Percentiles rank a stretch among this genome's conserved stretches.
Conservation (phyloP, 1,140 invertebrate species). For the Dufourea novaeangliae region DNA sequence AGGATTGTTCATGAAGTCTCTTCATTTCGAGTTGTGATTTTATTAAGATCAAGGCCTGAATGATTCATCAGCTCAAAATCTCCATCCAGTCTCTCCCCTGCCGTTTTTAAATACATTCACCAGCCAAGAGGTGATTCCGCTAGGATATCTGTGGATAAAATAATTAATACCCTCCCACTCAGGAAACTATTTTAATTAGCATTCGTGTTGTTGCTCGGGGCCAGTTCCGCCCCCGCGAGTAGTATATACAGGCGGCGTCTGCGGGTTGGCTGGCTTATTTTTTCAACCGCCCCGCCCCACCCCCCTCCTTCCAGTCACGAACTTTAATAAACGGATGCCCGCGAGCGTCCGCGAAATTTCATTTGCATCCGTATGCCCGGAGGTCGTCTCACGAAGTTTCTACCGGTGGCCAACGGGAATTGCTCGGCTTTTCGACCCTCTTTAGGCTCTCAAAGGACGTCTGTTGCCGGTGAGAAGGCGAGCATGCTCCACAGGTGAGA, state of each 20-base stretch:
- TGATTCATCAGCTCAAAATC: too few species aligned
- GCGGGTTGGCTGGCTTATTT: conserved; percentile 6
- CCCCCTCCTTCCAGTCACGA: neutral
- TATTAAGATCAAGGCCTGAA: too few species aligned
- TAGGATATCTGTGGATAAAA: too few species aligned
- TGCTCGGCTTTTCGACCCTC: neutral
- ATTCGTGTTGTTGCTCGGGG: neutral
- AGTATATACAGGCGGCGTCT: neutral
- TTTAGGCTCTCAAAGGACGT: neutral
- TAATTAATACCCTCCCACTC: neutral
- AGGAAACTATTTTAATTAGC: conserved; percentile 2
- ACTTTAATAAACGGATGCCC: neutral
- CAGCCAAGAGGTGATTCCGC: too few species aligned
- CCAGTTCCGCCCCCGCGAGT: neutral
- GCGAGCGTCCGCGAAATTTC: conserved; percentile 2
- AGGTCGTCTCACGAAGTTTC: conserved; percentile 11
- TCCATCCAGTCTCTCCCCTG: too few species aligned
- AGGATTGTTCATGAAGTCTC: too few species aligned
- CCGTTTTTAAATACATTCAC: too few species aligned
- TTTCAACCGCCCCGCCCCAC: neutral
- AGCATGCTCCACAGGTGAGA: too few species aligned
- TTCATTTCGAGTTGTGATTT: too few species aligned
- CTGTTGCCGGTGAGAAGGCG: neutral
- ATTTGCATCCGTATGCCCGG: conserved; percentile 12
- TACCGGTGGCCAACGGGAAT: neutral